Percentiles rank a stretch among this genome's conserved stretches.
These are phyloP conservation scores for Epizoanthus rinbou DNA, from an alignment of 92 coral and sea anemone species.

Conservation along the genomic window DNA sequence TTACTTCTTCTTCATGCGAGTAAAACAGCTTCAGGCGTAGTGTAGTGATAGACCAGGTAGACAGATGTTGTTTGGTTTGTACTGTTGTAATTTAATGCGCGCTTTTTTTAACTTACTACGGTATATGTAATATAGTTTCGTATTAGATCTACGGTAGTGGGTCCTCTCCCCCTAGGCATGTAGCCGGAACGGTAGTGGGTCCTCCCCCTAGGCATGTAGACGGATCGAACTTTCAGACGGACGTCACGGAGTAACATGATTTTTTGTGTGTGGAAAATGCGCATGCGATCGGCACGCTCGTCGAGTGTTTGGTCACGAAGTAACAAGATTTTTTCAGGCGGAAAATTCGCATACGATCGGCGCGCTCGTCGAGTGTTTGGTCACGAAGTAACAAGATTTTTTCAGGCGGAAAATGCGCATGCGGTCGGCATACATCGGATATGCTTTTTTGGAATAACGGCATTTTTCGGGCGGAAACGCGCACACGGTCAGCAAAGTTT, in stretches of 20 bases:
- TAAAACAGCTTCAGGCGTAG: constrained; percentile 16
- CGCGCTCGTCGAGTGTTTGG: too few relatives aligned
- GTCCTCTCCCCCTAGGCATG: neutral
- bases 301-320: too few relatives aligned
- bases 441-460: too few relatives aligned
- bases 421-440: too few relatives aligned
- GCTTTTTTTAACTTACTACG: neutral
- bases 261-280: too few relatives aligned
- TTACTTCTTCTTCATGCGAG: constrained; percentile 2
- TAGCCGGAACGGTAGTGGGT: neutral
- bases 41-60: neutral
- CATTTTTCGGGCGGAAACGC: too few relatives aligned
- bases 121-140: neutral
- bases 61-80: neutral
- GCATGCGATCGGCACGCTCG: too few relatives aligned
- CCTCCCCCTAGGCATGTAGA: constrained; percentile 6
- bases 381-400: too few relatives aligned
- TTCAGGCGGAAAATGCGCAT: too few relatives aligned
- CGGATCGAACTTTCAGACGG: neutral
- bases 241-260: neutral
- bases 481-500: too few relatives aligned
- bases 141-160: neutral
- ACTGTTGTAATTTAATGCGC: neutral
- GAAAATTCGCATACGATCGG: too few relatives aligned
- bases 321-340: too few relatives aligned